phyloP scores from a whole-genome alignment of 2,113 vertebrate species.

The Takifugu flavidus region DNA sequence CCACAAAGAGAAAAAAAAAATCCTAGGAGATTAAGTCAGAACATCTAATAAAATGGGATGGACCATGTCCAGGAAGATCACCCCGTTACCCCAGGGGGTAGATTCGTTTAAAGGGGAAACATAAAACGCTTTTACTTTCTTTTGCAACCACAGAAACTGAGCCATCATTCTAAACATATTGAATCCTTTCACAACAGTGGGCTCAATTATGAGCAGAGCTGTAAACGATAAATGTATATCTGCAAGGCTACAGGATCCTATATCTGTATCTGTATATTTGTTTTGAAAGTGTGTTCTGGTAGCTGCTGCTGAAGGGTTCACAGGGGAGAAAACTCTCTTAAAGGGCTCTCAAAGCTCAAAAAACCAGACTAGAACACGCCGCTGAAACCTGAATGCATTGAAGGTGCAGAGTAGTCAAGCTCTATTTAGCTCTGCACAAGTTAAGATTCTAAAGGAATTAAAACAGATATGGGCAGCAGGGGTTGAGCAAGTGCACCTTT shows the following conservation, averaged over 20 bases:
- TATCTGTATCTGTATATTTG: neutral
- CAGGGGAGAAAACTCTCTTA: neutral
- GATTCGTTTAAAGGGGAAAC: no score
- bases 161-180: no score
- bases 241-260: neutral
- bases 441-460: no score
- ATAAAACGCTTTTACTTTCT: no score
- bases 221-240: neutral
- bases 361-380: neutral
- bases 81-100: no score
- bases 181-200: no score
- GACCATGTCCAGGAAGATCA: neutral
- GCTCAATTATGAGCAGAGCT: neutral
- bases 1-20: neutral
- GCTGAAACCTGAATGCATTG: neutral
- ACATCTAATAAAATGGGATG: neutral
- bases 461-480: no score
- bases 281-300: neutral
- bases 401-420: no score
- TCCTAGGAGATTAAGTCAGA: neutral
- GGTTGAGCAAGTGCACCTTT: conserved; percentile 13
- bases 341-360: neutral
- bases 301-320: neutral
- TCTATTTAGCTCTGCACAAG: neutral
- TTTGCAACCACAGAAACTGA: no score